Base-by-base conservation (phyloP, 2,888 invertebrate species). In the Embidobia sp. region DNA sequence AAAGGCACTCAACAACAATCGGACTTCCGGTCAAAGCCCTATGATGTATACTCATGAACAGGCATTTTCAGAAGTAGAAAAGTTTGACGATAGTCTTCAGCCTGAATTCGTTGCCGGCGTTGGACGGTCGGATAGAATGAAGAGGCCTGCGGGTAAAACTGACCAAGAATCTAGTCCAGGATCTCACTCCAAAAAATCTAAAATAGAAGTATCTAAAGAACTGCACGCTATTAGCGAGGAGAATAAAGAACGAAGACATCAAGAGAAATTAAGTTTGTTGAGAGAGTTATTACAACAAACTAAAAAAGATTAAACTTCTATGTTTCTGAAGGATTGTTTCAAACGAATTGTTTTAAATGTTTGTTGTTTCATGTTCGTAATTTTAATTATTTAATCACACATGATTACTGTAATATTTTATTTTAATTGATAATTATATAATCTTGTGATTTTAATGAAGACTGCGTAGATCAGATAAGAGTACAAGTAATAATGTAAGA, bases 171-270 rank as follows among this genome's bases (percentile, higher is more conserved):
- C 2, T n/a, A 29, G n/a, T 29, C 8, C 29, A 2, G 2, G 8
- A 7, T 5, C 5, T 4, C 16, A 37, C 6, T 44, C 11, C 5
- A 48, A 48, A 29, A 48, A 48, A 29, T 48, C 48, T 6, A 48
- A 29, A 29, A 7, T 29, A 1, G 48, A 48, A 2, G 16, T 48
- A 13, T 22, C 29, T 16, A 15, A 13, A n/a, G 29, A 48, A 16
- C 27, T 46, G 6, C 46, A 46, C 11, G 46, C 26, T 8, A 27
- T 46, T 13, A 19, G 19, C 15, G 46, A 46, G 19, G 46, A 26
- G 4, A 48, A 48, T 16, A 27, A 31, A 16, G 29, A 48, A n/a
- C 7, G 48, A n/a, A 13, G 48, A 16, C 48, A 48, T 10, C 13
- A 48, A 29, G 48, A 48, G 16, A 26, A 7, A 7, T 26, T 19